A percentile compares a stretch with the other conserved stretches of the same genome.
phyloP scores from a whole-genome alignment of 1,140 invertebrate species.

The Drosophila nikananu region DNA sequence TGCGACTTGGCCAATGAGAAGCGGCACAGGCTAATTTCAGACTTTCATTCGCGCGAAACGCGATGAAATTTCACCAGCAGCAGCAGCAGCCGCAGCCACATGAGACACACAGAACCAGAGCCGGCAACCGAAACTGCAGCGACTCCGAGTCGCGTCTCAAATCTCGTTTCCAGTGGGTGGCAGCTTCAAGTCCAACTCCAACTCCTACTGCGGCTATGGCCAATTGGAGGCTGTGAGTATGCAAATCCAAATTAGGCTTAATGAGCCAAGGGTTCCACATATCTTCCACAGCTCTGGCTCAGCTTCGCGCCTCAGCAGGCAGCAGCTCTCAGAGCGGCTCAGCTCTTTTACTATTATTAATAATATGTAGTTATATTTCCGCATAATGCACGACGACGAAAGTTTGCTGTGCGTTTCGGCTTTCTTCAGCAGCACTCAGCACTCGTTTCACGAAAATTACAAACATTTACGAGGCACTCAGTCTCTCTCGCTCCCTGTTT shows the following conservation, averaged over 20 bases:
- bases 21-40: slow-evolving; percentile 82
- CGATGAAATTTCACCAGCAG: slow-evolving; percentile 81
- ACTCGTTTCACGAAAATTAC: slow-evolving; percentile 40
- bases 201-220: slow-evolving; percentile 13
- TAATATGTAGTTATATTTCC: slow-evolving; percentile 70
- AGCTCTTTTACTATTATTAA: slow-evolving; percentile 74
- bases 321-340: slow-evolving; percentile 1
- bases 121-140: slow-evolving; percentile 36
- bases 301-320: slow-evolving; percentile 69
- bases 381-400: slow-evolving; percentile 77
- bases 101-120: slow-evolving; percentile 56
- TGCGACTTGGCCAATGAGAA: slow-evolving; percentile 68
- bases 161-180: slow-evolving; percentile 41
- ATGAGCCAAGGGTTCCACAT: slow-evolving; percentile 71
- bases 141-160: slow-evolving; percentile 10
- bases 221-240: slow-evolving; percentile 40
- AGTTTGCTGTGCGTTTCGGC: slow-evolving; percentile 62
- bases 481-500: slow-evolving; percentile 39
- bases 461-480: slow-evolving; percentile 45
- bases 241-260: slow-evolving; percentile 73
- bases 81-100: slow-evolving; percentile 28
- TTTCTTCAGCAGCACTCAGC: slow-evolving; percentile 55
- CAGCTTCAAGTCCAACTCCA: slow-evolving; percentile 1
- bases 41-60: slow-evolving; percentile 84
- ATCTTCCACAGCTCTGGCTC: neutral